Evolutionary conservation across 1,140 invertebrate species (phyloP).

Genomic region (Bursaphelenchus mucronatus): DNA sequence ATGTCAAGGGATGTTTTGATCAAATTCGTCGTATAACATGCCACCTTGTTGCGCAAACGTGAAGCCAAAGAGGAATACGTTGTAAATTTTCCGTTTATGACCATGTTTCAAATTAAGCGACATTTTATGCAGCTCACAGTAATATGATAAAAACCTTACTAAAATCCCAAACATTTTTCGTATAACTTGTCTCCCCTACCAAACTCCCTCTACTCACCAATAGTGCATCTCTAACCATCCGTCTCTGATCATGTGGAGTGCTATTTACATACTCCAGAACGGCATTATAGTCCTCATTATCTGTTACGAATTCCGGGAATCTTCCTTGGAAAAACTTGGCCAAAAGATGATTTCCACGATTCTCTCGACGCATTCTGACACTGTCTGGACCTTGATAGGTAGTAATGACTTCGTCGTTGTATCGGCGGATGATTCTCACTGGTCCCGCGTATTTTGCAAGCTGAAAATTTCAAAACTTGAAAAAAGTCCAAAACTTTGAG

Average conservation of each 20-base stretch:
- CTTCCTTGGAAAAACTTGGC: slow-evolving; percentile 68
- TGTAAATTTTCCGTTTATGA: too few relatives aligned
- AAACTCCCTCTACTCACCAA: too few relatives aligned
- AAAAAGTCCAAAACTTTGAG: slow-evolving; percentile 9
- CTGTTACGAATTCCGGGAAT: slow-evolving; percentile 29
- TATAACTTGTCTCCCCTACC: too few relatives aligned
- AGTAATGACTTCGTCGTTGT: slow-evolving; percentile 84
- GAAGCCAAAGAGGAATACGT: too few relatives aligned
- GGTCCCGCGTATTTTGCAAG: slow-evolving; percentile 70
- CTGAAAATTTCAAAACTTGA: slow-evolving; percentile 25
- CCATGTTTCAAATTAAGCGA: too few relatives aligned
- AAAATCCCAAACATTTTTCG: too few relatives aligned
- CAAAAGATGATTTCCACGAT: slow-evolving; percentile 79
- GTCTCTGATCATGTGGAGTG: not conserved
- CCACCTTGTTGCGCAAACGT: not conserved
- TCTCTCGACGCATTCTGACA: slow-evolving; percentile 68
- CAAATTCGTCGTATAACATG: not conserved
- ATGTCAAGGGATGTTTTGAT: not conserved
- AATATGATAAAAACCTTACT: too few relatives aligned
- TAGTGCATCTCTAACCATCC: not conserved
- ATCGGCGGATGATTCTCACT: slow-evolving; percentile 75
- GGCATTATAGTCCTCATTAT: slow-evolving; percentile 22
- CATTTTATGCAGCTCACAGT: too few relatives aligned
- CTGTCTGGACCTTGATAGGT: slow-evolving; percentile 64
- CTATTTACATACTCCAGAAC: slow-evolving; percentile 15